Evolutionary conservation across 2,888 invertebrate genomes (phyloP), one percentile per base, ranked within the genome.

Genomic region (Aethes cnicana): DNA sequence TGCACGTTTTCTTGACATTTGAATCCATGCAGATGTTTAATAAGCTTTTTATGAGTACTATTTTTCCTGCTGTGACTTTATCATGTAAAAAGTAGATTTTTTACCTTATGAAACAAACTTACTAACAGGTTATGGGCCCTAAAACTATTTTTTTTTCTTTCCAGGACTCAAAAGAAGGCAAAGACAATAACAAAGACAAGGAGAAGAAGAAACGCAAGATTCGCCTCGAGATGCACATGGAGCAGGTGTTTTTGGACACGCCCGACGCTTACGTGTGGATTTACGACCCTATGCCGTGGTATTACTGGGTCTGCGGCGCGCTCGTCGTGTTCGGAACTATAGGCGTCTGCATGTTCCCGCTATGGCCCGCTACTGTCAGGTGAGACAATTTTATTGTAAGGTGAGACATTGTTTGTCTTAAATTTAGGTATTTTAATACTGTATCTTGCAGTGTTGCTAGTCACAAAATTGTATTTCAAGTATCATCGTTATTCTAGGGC

Each of bases 251-350:
- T 84, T 93, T 96, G 2, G 99, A 99, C 84, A 95, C 96, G 11
- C 92, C 95, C 25, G 98, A 99, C 81, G 98, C 98, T 0, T 99
- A 83, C 84, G 98, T 98, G 16, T 99, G 98, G 98, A 95, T 98
- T 58, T 99, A 97, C 83, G 98, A 98, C 84, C 98, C 98, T 0
- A 96, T 98, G 77, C 97, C 98, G 28, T 93, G 96, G 78, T 95
- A 96, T 84, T 97, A 97, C 83, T 98, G 98, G 95, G 92, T 98
- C 61, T 95, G 96, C 69, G 98, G 98, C n/a, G 92, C 94, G 5
- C 88, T 96, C 3, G 90, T 96, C 57, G 97, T 99, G 20, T 88
- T 98, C 47, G 98, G 97, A 14, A 97, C 98, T 20, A 97, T 99
- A 66, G 96, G 95, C 8, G 94, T 99, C 26, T 99, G 99, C 84